Conservation (phyloP, 1,140 invertebrate species). For the Steinernema khuongi region DNA sequence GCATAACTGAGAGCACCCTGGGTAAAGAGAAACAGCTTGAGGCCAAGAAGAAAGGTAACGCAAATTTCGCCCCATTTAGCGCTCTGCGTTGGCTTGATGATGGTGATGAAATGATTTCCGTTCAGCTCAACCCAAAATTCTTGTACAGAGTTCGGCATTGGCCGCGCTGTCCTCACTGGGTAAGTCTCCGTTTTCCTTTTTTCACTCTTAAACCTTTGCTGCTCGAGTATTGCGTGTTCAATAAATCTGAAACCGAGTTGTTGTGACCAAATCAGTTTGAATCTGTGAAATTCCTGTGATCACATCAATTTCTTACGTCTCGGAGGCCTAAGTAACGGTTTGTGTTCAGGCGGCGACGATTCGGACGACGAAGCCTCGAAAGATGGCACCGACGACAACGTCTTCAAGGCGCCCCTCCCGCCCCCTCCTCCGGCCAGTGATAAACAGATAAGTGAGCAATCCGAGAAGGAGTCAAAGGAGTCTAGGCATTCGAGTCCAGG, state of each 20-base stretch:
- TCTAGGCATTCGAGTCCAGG: constrained; percentile 3
- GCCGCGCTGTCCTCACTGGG: neutral
- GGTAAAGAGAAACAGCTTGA: neutral
- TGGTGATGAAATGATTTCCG: neutral
- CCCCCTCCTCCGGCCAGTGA: neutral
- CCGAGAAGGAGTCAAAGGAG: neutral
- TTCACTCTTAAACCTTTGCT: neutral
- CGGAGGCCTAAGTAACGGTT: neutral
- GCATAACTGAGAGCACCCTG: neutral
- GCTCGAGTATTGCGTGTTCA: neutral
- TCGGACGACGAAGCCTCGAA: constrained; percentile 2
- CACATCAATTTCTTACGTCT: neutral
- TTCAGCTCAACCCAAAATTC: constrained; percentile 3
- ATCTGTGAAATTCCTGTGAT: too few relatives aligned
- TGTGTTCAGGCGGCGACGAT: neutral
- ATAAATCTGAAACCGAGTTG: neutral
- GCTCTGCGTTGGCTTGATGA: neutral
- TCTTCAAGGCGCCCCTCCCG: neutral
- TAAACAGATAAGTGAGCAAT: constrained; percentile 7
- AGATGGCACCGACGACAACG: neutral
- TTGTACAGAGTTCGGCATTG: neutral
- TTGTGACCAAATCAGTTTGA: too few relatives aligned
- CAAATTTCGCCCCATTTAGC: neutral
- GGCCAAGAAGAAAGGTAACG: neutral
- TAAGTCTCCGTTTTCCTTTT: neutral